Evolutionary conservation across 2,797 vertebrate species (phyloP).

Genomic region (Sebastes hopkinsi): DNA sequence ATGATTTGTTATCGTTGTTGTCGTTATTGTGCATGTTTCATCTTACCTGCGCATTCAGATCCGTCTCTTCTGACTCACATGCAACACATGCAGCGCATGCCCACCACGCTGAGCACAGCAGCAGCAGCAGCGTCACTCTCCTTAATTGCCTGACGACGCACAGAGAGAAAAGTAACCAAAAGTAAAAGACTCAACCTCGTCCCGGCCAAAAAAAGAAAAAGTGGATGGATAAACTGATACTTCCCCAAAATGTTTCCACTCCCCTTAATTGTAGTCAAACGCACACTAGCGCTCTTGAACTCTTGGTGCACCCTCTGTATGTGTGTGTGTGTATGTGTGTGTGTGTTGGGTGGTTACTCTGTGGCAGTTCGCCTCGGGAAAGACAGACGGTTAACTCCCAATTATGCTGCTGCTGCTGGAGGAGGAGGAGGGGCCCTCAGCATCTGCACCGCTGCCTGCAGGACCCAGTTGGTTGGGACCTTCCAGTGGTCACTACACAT

Average conservation of each 20-base stretch:
- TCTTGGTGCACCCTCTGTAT: conserved; percentile 36
- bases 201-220: not conserved
- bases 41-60: conserved; percentile 66
- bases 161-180: not conserved
- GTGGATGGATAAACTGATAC: conserved; percentile 16
- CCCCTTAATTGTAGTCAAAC: conserved; percentile 30
- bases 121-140: not conserved
- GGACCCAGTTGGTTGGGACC: not conserved
- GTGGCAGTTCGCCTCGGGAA: conserved; percentile 32
- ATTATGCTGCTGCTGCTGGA: conserved; percentile 20
- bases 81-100: conserved; percentile 19
- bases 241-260: conserved; percentile 48
- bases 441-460: conserved; percentile 48
- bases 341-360: conserved; percentile 37
- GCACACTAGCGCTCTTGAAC: conserved; percentile 54
- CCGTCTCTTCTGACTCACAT: not conserved
- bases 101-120: not conserved
- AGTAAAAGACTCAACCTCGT: conserved; percentile 4
- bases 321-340: not conserved
- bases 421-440: conserved; percentile 53
- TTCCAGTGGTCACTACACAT: not conserved
- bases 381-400: conserved; percentile 57
- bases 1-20: not conserved
- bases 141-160: conserved; percentile 3
- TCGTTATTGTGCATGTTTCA: not conserved